Evolutionary conservation across 2,888 invertebrate species (phyloP).

Genomic region (Drosophila crucigera): DNA sequence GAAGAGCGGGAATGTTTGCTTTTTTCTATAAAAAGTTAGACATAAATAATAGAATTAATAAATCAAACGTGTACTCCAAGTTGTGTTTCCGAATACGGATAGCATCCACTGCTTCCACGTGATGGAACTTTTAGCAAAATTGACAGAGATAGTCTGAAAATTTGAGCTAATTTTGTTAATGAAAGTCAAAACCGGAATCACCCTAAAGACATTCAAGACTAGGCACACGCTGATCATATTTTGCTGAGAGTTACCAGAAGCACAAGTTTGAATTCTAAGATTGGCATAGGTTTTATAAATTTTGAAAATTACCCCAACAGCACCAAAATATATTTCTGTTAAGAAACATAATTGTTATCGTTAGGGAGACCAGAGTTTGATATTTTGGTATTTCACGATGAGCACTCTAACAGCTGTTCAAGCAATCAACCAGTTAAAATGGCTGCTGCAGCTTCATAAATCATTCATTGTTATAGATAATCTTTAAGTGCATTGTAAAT

Average conservation of each 20-base stretch:
- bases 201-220: conserved; percentile 94
- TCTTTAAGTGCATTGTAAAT: conserved; percentile 17
- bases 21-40: not conserved
- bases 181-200: conserved; percentile 87
- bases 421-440: conserved; percentile 64
- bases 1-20: not conserved
- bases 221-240: conserved; percentile 87
- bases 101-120: conserved; percentile 86
- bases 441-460: conserved; percentile 48
- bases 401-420: conserved; percentile 43
- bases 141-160: conserved; percentile 93
- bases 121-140: conserved; percentile 88
- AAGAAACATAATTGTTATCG: not conserved
- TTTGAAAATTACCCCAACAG: conserved; percentile 90
- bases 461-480: conserved; percentile 32
- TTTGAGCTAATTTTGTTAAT: conserved; percentile 87
- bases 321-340: conserved; percentile 53
- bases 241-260: conserved; percentile 96
- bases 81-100: conserved; percentile 88
- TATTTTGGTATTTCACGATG: not conserved
- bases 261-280: conserved; percentile 92
- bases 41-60: conserved; percentile 86
- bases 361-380: conserved; percentile 21
- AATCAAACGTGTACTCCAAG: conserved; percentile 90
- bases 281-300: conserved; percentile 85